A percentile compares a stretch with the other conserved stretches of the same genome.
Conservation (phyloP, 2,888 invertebrate genomes). For the Diogma glabrata region DNA sequence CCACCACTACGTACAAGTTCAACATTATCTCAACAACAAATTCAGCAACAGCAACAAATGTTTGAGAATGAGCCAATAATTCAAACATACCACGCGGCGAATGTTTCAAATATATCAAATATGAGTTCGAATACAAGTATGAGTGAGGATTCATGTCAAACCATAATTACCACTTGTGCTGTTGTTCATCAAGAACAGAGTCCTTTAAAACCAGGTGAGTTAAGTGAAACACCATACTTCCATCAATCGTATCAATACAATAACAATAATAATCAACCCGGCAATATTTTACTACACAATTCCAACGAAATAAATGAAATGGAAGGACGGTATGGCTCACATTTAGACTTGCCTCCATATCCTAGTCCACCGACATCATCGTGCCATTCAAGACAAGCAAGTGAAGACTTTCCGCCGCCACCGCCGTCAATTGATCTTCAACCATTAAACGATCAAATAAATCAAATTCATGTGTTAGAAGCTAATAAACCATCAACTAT, state of each 20-base stretch:
- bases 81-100: constrained; percentile 33
- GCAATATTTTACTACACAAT: too few relatives aligned
- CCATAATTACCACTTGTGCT: constrained; percentile 65
- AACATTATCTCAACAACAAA: constrained; percentile 46
- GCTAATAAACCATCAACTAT: constrained; percentile 33
- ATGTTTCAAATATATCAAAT: constrained; percentile 33
- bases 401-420: constrained; percentile 85
- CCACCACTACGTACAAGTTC: constrained; percentile 81
- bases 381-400: constrained; percentile 72
- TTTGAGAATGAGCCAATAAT: constrained; percentile 32
- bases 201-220: constrained; percentile 43
- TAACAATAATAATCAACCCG: background rate
- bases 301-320: constrained; percentile 48
- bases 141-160: constrained; percentile 44
- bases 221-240: background rate
- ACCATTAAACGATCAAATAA: constrained; percentile 48
- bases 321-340: constrained; percentile 38
- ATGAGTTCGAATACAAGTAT: constrained; percentile 37
- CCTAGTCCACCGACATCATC: constrained; percentile 66
- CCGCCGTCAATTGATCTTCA: constrained; percentile 64
- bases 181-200: constrained; percentile 77
- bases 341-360: constrained; percentile 62
- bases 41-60: constrained; percentile 26
- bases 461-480: constrained; percentile 37
- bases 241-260: constrained; percentile 26